Percentiles rank a stretch among this genome's conserved stretches.
These are phyloP conservation scores for Ceratitis capitata DNA, from an alignment of 1,140 invertebrate species.

Conservation along the genomic window DNA sequence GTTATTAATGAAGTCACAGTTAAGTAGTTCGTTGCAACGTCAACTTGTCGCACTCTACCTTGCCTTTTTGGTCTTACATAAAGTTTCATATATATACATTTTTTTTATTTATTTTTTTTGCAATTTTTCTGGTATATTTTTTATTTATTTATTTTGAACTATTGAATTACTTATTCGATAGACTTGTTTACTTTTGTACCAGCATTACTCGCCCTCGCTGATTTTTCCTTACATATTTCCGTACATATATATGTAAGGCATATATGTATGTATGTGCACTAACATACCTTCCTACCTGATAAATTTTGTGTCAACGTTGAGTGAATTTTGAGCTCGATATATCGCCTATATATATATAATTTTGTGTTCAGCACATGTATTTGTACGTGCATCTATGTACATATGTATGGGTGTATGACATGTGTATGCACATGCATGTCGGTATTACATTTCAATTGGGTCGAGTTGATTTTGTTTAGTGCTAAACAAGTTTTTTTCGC, in stretches of 20 bases:
- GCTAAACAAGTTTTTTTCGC: conserved; percentile 13
- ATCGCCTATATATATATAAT: neutral
- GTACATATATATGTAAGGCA: neutral
- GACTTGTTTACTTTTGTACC: neutral
- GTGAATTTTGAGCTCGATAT: neutral
- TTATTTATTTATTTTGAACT: neutral
- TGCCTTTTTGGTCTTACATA: neutral
- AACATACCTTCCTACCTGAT: neutral
- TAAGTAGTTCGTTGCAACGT: conserved; percentile 37
- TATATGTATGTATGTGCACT: neutral
- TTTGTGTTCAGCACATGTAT: too few relatives aligned
- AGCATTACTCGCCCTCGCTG: neutral
- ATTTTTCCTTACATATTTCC: too few relatives aligned
- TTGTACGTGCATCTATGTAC: too few relatives aligned
- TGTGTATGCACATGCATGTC: too few relatives aligned
- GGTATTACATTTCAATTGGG: conserved; percentile 26
- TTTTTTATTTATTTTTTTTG: neutral
- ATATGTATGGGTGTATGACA: too few relatives aligned
- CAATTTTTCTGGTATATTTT: neutral
- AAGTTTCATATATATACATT: neutral
- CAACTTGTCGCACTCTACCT: neutral
- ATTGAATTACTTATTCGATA: conserved; percentile 28
- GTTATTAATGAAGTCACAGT: conserved; percentile 32
- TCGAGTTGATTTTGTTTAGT: conserved; percentile 18
- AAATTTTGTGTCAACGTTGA: neutral